Evolutionary conservation across 1,140 invertebrate species (phyloP).

Genomic region (Lasioglossum albipes): DNA sequence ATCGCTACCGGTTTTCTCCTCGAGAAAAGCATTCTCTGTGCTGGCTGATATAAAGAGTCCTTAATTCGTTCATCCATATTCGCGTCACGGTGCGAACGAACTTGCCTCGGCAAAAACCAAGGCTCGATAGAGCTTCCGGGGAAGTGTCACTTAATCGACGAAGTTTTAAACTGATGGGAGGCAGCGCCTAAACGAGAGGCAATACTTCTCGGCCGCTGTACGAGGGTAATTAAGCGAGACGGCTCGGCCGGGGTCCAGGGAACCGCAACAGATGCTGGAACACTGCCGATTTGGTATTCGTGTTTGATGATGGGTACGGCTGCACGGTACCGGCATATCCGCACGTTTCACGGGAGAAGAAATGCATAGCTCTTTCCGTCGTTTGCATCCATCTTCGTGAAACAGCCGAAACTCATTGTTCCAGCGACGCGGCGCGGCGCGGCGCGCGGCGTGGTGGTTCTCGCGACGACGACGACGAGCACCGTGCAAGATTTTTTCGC

Average conservation of each 20-base stretch:
- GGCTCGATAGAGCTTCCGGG: not conserved
- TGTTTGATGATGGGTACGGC: not conserved
- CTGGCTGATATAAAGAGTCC: too few species aligned
- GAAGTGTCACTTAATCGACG: conserved; percentile 1
- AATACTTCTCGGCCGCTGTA: conserved; percentile 52
- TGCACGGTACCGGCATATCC: not conserved
- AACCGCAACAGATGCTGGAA: conserved; percentile 66
- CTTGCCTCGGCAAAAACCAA: not conserved
- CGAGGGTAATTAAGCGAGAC: conserved; percentile 59
- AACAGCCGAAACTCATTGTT: conserved; percentile 27
- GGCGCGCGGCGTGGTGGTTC: not conserved
- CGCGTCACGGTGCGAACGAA: not conserved
- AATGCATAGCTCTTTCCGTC: conserved; percentile 22
- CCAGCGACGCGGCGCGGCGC: not conserved
- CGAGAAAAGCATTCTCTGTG: too few species aligned
- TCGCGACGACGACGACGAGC: not conserved
- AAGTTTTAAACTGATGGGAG: conserved; percentile 44
- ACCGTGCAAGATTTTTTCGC: conserved; percentile 14
- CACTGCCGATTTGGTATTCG: conserved; percentile 43
- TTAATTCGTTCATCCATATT: not conserved
- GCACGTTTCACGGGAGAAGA: not conserved
- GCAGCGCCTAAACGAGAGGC: conserved; percentile 37
- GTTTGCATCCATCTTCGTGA: conserved; percentile 43
- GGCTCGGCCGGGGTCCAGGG: conserved; percentile 27
- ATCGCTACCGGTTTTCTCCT: too few species aligned